Conservation (phyloP, 2,113 vertebrate genomes). For the Rattus rattus region DNA sequence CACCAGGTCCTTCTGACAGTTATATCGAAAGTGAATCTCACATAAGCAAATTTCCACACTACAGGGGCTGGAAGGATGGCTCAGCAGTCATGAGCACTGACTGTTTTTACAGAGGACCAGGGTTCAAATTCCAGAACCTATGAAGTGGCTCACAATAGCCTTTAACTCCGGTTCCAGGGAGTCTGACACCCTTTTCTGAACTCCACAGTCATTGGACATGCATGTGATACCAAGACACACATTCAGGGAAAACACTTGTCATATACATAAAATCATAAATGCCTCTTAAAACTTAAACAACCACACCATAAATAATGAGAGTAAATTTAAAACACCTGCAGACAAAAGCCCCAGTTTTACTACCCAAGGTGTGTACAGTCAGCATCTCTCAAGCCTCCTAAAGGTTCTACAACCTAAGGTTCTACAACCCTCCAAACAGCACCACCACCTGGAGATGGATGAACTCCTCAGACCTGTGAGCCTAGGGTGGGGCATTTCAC, state of each 20-base stretch:
- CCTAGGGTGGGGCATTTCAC: background rate
- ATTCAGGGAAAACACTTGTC: background rate
- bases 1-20: background rate
- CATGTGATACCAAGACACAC: background rate
- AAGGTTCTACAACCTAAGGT: background rate
- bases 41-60: background rate
- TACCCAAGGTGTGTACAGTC: background rate
- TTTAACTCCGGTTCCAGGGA: background rate
- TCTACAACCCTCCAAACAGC: background rate
- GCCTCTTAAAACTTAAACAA: background rate
- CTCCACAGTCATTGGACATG: background rate
- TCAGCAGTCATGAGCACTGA: background rate
- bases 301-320: background rate
- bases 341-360: background rate
- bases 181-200: no score
- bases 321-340: background rate
- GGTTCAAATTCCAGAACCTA: background rate
- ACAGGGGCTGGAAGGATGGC: background rate
- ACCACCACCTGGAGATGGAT: background rate
- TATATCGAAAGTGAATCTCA: background rate
- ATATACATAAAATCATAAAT: background rate
- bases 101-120: background rate
- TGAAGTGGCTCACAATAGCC: background rate
- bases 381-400: background rate
- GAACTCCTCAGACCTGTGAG: background rate